These are phyloP conservation scores for Plebejus melissa DNA, from an alignment of 2,888 invertebrate species.

Conservation along the genomic window DNA sequence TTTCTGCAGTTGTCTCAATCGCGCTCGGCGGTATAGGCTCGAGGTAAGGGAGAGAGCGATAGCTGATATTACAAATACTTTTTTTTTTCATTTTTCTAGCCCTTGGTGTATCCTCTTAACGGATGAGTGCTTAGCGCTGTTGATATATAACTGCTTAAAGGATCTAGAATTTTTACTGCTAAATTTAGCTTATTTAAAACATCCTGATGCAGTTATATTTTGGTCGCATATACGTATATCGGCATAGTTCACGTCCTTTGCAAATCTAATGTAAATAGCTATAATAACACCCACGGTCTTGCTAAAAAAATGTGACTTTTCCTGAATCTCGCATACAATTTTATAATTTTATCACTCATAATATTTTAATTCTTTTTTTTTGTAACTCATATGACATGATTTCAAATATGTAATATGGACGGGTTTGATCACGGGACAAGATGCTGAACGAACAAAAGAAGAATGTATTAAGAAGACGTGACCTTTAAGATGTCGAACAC, in stretches of 20 bases:
- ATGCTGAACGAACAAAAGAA: conserved; percentile 2
- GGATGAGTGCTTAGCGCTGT: background rate
- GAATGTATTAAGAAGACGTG: conserved; percentile 7
- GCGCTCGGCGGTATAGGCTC: too few relatives aligned
- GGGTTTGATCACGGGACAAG: conserved; percentile 16
- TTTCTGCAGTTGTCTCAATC: too few relatives aligned
- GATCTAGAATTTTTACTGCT: background rate
- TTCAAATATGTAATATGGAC: background rate
- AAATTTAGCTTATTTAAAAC: too few relatives aligned
- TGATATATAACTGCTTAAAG: background rate
- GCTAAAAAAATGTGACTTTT: conserved; percentile 18
- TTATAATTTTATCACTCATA: conserved; percentile 7
- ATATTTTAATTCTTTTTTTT: background rate
- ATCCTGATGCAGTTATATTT: background rate
- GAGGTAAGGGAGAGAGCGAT: too few relatives aligned
- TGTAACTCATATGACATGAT: background rate
- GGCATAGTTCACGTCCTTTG: background rate
- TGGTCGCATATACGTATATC: background rate
- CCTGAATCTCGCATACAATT: conserved; percentile 3
- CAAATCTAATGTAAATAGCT: background rate
- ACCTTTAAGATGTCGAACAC: conserved; percentile 5
- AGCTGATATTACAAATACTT: too few relatives aligned
- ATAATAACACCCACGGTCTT: conserved; percentile 1
- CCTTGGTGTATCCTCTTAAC: background rate
- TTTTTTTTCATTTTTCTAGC: too few relatives aligned